Evolutionary conservation across 2,888 invertebrate species (phyloP).

Genomic region (Epsilonema sp.): DNA sequence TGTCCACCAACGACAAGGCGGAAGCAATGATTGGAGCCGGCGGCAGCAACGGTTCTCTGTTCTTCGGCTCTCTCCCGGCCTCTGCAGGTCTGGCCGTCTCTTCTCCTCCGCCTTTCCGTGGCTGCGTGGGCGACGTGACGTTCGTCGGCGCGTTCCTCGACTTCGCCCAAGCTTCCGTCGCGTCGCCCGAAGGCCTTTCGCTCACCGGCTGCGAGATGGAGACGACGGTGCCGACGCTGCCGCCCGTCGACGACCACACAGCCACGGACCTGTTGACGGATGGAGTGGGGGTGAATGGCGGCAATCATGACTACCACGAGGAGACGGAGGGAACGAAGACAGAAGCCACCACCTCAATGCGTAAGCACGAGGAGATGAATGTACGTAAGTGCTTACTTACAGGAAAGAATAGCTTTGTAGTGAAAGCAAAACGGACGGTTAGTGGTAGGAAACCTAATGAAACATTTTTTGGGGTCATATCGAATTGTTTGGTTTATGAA

Average conservation of each 20-base stretch:
- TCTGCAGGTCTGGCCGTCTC: slow-evolving; percentile 37
- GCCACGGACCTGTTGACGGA: background rate
- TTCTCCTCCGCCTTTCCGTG: slow-evolving; percentile 33
- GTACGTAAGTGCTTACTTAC: no score
- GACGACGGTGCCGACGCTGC: slow-evolving; percentile 9
- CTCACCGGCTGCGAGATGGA: slow-evolving; percentile 22
- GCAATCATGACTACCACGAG: no score
- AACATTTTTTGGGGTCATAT: no score
- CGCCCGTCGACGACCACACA: background rate
- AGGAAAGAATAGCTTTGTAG: no score
- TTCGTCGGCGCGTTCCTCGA: slow-evolving; percentile 46
- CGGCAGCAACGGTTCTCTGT: slow-evolving; percentile 58
- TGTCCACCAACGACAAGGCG: slow-evolving; percentile 3
- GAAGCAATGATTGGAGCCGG: no score
- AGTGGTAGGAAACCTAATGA: no score
- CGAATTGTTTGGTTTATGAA: no score
- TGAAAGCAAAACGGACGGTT: no score
- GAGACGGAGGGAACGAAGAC: background rate
- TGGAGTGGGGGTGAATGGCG: background rate
- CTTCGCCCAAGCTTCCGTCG: slow-evolving; percentile 17
- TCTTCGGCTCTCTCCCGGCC: slow-evolving; percentile 62
- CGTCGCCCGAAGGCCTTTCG: no score
- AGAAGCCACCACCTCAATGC: background rate
- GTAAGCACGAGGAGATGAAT: no score
- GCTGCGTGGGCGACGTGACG: slow-evolving; percentile 80